These are phyloP conservation scores for Calyptomena viridis DNA, from an alignment of 2,113 vertebrate species.

Conservation along the genomic window DNA sequence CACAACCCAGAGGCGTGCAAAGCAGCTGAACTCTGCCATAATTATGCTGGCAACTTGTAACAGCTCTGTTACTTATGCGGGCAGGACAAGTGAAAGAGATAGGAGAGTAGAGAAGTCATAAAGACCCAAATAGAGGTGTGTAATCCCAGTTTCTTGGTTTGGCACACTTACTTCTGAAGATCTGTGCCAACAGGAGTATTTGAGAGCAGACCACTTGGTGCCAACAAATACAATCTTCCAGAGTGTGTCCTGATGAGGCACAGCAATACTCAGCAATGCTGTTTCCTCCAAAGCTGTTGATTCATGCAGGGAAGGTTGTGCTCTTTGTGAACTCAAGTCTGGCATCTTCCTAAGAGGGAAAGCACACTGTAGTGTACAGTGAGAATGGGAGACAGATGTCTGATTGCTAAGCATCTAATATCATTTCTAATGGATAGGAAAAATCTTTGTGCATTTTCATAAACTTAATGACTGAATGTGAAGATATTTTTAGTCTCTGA, in stretches of 20 bases:
- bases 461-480: background rate
- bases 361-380: background rate
- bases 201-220: background rate
- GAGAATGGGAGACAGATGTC: background rate
- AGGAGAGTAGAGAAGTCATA: background rate
- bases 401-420: background rate
- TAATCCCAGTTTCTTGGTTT: background rate
- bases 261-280: too few relatives aligned
- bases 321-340: background rate
- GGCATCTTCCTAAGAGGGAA: background rate
- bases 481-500: background rate
- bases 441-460: rapidly evolving
- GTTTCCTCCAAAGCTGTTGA: background rate
- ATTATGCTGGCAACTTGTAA: background rate
- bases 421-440: background rate
- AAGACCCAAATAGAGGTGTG: background rate
- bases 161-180: background rate
- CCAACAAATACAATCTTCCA: background rate
- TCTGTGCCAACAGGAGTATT: background rate
- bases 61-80: background rate
- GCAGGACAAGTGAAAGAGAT: background rate
- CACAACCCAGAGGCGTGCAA: rapidly evolving
- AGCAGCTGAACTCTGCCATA: background rate
- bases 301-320: rapidly evolving
- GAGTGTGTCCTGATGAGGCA: background rate